Conservation (phyloP, 92 coral and sea anemone species). For the Zoanthus sansibaricus region DNA sequence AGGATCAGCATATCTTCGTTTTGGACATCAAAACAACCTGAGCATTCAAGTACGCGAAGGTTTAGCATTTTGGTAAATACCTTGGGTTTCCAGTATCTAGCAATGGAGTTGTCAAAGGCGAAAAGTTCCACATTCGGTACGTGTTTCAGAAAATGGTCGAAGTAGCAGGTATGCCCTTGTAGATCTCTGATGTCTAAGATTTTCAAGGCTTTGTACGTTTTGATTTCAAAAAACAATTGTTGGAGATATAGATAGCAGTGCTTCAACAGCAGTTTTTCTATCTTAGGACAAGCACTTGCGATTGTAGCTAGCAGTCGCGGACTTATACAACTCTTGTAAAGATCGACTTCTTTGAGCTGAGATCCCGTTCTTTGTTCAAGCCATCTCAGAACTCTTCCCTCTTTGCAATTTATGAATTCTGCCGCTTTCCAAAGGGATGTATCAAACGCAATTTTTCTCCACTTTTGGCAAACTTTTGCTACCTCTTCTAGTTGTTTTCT, state of each 20-base stretch:
- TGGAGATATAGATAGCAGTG: conserved; percentile 26
- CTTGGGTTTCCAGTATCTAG: conserved; percentile 68
- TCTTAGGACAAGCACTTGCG: conserved; percentile 35
- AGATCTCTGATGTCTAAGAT: conserved; percentile 29
- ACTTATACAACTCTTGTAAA: conserved; percentile 16
- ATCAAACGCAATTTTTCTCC: conserved; percentile 74
- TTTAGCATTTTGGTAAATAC: conserved; percentile 62
- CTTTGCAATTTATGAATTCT: conserved; percentile 47
- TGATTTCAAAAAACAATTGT: conserved; percentile 19
- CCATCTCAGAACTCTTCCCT: conserved; percentile 38
- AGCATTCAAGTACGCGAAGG: conserved; percentile 75
- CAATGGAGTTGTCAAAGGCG: conserved; percentile 78
- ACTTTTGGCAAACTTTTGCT: conserved; percentile 70
- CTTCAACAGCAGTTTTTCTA: conserved; percentile 30
- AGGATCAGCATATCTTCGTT: conserved; percentile 66
- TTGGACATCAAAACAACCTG: conserved; percentile 71
- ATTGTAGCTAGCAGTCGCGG: conserved; percentile 17
- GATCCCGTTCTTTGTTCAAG: conserved; percentile 47
- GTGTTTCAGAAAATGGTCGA: conserved; percentile 24
- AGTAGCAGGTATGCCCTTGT: conserved; percentile 18
- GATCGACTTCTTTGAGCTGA: conserved; percentile 44
- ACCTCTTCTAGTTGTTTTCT: conserved; percentile 32
- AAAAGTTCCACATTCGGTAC: conserved; percentile 71
- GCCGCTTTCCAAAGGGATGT: conserved; percentile 70
- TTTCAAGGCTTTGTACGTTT: conserved; percentile 27